Evolutionary conservation across 1,140 invertebrate species (phyloP), one percentile per base, ranked within the genome.

Genomic region (Lepidurus packardi): DNA sequence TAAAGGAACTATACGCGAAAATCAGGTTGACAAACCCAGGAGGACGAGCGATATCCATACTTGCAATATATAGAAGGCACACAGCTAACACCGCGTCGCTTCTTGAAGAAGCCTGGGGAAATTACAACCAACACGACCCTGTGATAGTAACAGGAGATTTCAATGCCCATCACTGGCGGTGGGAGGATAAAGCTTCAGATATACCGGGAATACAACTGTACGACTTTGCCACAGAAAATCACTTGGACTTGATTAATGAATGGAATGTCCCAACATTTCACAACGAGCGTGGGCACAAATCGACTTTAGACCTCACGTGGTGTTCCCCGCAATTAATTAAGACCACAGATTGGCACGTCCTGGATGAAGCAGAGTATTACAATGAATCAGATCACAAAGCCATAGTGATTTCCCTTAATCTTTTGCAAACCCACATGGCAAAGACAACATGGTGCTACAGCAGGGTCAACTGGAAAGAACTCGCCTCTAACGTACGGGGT

Each of bases 211-310:
- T 43, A n/a, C 7, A 25, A 44, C 41, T 76, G 1, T 76, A 76
- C 42, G 75, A 76, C n/a, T 76, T 76, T 42, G 42, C 42, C 24
- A 76, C 75, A 43, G n/a, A 41, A 76, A 1, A 76, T n/a, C 75
- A 76, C 24, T 44, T 76, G 9, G 44, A 21, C 34, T 41, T 25
- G 9, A 43, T 76, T 1, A 76, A 41, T 11, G n/a, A n/a, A 16
- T 44, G 75, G n/a, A 44, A 76, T 43, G 16, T 25, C 41, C 75
- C 75, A 1, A 76, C 75, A n/a, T 76, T 45, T 7, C 75, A 43
- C 75, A 76, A 76, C 75, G 41, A 76, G 0, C 75, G 75, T 76
- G 41, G 42, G 1, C 44, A 43, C 21, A 76, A 76, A n/a, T 76
- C 75, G n/a, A 76, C 75, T 9, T 44, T 76, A 7, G 24, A 76